These are phyloP conservation scores for Trachelus tabidus DNA, from an alignment of 2,888 invertebrate genomes.

Conservation along the genomic window DNA sequence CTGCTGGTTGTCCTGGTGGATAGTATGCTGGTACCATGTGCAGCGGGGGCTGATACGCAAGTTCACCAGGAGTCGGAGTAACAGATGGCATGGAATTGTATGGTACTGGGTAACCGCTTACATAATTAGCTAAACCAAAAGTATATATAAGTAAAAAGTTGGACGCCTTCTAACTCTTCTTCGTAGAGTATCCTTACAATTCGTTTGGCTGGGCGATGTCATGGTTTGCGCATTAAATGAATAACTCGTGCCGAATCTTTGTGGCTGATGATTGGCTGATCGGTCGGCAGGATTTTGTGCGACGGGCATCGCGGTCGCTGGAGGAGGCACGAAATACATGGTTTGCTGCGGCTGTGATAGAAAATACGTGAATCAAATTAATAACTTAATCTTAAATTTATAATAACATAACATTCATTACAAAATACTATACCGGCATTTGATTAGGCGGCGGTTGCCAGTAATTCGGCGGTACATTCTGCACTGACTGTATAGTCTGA, in stretches of 20 bases:
- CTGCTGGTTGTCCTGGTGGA: slow-evolving; percentile 53
- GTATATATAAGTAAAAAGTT: neutral
- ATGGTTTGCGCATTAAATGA: slow-evolving; percentile 58
- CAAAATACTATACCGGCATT: slow-evolving; percentile 46
- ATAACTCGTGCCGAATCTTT: slow-evolving; percentile 55
- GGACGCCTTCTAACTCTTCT: neutral
- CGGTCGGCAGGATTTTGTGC: slow-evolving; percentile 54
- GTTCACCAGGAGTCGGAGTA: slow-evolving; percentile 54
- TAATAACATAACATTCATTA: neutral
- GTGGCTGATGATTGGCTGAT: slow-evolving; percentile 31
- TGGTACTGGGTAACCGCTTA: slow-evolving; percentile 56
- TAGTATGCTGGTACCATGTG: slow-evolving; percentile 61
- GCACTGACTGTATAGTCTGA: slow-evolving; percentile 43
- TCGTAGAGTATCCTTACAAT: neutral
- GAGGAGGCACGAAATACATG: slow-evolving; percentile 62
- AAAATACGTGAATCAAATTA: neutral
- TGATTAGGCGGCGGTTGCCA: slow-evolving; percentile 61
- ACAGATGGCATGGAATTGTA: slow-evolving; percentile 58
- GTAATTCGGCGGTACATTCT: slow-evolving; percentile 50
- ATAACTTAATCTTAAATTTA: neutral
- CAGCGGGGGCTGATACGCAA: slow-evolving; percentile 57
- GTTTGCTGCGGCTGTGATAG: slow-evolving; percentile 54
- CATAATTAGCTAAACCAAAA: slow-evolving; percentile 52
- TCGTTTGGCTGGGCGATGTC: slow-evolving; percentile 57
- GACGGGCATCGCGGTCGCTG: slow-evolving; percentile 53